Conservation (phyloP, 2,797 vertebrate species). For the Natrix natrix region DNA sequence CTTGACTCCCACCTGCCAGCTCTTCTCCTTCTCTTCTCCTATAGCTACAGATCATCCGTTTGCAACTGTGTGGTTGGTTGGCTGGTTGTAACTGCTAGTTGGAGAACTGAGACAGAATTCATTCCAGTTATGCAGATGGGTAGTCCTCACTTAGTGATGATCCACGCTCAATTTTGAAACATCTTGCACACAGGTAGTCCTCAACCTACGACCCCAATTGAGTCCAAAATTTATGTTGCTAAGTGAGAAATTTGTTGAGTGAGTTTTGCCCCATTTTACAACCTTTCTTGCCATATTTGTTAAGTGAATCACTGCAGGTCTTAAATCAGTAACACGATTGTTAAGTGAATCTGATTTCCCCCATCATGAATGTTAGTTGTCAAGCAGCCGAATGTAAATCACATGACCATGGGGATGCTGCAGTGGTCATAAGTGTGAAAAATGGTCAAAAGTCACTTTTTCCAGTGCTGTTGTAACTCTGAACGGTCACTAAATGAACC, state of each 20-base stretch:
- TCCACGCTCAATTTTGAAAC: constrained; percentile 47
- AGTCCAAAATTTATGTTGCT: background rate
- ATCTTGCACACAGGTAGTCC: background rate
- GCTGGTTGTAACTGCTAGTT: background rate
- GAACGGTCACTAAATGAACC: background rate
- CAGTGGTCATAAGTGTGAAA: background rate
- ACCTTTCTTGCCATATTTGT: background rate
- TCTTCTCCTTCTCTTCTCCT: background rate
- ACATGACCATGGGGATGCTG: background rate
- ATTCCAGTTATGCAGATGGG: background rate
- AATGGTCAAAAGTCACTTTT: background rate
- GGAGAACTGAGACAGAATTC: background rate
- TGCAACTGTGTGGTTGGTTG: background rate
- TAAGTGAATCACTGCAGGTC: background rate
- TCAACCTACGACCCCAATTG: background rate
- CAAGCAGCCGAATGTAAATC: background rate
- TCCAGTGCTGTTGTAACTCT: background rate
- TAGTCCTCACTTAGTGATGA: constrained; percentile 44
- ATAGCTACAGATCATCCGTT: background rate
- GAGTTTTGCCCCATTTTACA: background rate
- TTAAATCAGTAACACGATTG: background rate
- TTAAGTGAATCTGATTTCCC: background rate
- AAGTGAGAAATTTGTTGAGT: background rate
- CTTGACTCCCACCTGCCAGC: background rate
- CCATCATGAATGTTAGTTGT: background rate